A percentile compares a stretch with the other conserved stretches of the same genome.
Evolutionary conservation across 2,888 invertebrate species (phyloP).

Genomic region (Apodemia duryi): DNA sequence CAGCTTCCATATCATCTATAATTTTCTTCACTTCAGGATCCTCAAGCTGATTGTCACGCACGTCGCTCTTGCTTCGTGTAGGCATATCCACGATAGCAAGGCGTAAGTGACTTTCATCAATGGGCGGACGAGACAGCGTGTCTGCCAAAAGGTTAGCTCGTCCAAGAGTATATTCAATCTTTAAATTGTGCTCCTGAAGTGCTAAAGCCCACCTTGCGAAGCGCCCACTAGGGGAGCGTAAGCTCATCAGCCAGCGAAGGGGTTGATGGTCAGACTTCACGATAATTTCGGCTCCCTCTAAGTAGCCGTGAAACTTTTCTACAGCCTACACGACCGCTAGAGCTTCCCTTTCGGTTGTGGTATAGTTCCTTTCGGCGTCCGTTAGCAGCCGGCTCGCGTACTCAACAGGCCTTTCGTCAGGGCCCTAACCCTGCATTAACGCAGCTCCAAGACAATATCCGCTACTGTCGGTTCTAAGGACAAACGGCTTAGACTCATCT

Average conservation of each 20-base stretch:
- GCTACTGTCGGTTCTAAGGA: conserved; percentile 40
- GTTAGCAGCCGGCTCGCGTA: conserved; percentile 34
- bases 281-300: background rate
- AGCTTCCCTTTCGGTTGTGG: conserved; percentile 49
- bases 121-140: background rate
- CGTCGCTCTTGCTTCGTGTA: background rate
- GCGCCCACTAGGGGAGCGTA: background rate
- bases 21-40: conserved; percentile 26
- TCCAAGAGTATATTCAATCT: background rate
- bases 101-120: background rate
- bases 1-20: conserved; percentile 25
- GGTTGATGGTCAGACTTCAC: background rate
- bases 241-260: background rate
- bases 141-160: background rate
- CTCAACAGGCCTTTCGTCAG: conserved; percentile 17
- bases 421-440: conserved; percentile 29
- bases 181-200: background rate
- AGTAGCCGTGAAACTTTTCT: conserved; percentile 20
- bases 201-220: background rate
- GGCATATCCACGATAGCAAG: background rate
- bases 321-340: conserved; percentile 31
- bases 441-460: conserved; percentile 32
- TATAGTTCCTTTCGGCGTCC: conserved; percentile 44
- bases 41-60: background rate
- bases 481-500: conserved; percentile 33